Conservation (phyloP, 2,113 vertebrate genomes). For the Hippoglossus stenolepis region DNA sequence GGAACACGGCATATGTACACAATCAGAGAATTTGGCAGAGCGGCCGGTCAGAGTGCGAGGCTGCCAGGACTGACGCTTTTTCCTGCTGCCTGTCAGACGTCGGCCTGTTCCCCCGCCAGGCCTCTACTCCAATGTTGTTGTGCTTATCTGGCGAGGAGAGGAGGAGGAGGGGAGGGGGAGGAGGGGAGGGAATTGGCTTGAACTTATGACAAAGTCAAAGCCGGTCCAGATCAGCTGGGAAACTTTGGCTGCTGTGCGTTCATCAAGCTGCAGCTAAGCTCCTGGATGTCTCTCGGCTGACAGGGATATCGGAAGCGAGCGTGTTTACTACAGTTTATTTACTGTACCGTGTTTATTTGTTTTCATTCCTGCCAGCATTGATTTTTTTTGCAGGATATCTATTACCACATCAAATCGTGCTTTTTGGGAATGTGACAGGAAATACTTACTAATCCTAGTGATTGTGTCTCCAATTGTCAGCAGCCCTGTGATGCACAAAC, state of each 20-base stretch:
- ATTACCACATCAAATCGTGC: not conserved
- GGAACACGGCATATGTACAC: conserved; percentile 36
- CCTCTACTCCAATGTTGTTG: conserved; percentile 38
- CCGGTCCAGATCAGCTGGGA: conserved; percentile 57
- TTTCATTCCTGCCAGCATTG: not conserved
- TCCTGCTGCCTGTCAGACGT: conserved; percentile 30
- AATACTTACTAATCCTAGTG: not conserved
- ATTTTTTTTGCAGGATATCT: too few relatives aligned
- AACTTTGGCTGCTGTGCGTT: conserved; percentile 31
- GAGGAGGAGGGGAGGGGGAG: not conserved
- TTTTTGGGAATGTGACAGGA: conserved; percentile 7
- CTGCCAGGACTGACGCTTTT: conserved; percentile 37
- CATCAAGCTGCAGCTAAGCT: not conserved
- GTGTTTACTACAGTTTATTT: conserved; percentile 13
- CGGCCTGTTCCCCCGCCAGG: conserved; percentile 33
- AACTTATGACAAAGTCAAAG: conserved; percentile 43
- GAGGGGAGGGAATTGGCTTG: conserved; percentile 24
- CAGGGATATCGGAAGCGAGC: conserved; percentile 6
- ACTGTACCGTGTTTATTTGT: not conserved
- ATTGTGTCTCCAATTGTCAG: not conserved
- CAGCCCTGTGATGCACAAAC: not conserved
- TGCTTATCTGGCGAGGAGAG: conserved; percentile 44
- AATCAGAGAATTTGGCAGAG: conserved; percentile 39
- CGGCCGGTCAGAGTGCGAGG: not conserved
- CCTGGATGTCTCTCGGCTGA: conserved; percentile 5